Evolutionary conservation across 2,888 invertebrate genomes (phyloP).

Genomic region (Campoplex nolae): DNA sequence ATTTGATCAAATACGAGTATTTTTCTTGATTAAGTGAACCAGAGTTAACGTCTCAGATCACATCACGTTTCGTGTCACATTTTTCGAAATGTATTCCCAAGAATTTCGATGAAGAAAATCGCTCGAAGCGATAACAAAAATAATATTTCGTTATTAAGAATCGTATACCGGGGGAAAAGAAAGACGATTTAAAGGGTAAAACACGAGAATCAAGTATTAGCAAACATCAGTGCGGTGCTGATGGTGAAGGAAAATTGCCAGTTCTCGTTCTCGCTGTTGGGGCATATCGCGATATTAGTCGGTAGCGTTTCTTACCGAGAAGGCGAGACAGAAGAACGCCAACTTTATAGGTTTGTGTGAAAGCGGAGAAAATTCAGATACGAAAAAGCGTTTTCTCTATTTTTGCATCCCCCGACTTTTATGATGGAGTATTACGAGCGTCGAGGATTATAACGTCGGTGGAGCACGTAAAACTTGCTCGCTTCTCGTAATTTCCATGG

Average conservation of each 20-base stretch:
- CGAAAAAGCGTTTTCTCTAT: constrained; percentile 32
- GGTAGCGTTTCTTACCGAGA: constrained; percentile 15
- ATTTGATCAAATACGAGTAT: too few relatives aligned
- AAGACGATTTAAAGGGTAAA: background rate
- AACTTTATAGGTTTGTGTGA: constrained; percentile 1
- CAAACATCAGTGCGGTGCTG: background rate
- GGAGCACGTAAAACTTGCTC: constrained; percentile 17
- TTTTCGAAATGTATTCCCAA: background rate
- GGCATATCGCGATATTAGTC: constrained; percentile 49
- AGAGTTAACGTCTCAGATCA: too few relatives aligned
- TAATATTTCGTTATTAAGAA: background rate
- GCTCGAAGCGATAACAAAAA: background rate
- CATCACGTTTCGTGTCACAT: too few relatives aligned
- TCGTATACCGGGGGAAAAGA: background rate
- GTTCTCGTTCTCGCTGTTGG: constrained; percentile 25
- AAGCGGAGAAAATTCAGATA: constrained; percentile 39
- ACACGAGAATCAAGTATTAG: constrained; percentile 10
- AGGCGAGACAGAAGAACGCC: background rate
- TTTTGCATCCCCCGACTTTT: constrained; percentile 25
- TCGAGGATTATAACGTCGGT: constrained; percentile 36
- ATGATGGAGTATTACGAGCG: constrained; percentile 59
- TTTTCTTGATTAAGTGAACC: too few relatives aligned
- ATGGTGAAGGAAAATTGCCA: constrained; percentile 47
- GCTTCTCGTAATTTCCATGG: constrained; percentile 18
- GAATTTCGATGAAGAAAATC: background rate